Evolutionary conservation across 1,140 invertebrate species (phyloP), one percentile per base, ranked within the genome.

Genomic region (Drosophila asahinai): DNA sequence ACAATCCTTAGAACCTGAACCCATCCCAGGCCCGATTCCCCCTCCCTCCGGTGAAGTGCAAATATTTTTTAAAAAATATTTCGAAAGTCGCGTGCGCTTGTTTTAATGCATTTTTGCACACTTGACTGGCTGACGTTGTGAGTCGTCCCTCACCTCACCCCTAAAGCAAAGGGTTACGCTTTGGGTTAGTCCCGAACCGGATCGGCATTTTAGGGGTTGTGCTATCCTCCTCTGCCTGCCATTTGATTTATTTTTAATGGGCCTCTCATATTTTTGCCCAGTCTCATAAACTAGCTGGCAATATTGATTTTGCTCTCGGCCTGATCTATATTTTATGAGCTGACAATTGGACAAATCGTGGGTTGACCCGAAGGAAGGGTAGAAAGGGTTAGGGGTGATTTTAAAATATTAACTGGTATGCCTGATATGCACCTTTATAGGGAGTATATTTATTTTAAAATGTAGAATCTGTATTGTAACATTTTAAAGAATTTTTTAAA

Each of bases 161-260:
- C 19, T 14, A 40, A n/a, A n/a, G 14, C 14, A 68, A 87, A 86
- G 86, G 84, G 84, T 84, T 90, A 47, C 64, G 27, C 57, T 38
- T n/a, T 65, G 60, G 45, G 36, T 72, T 66, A 76, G 61, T 49
- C 45, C 68, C 38, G 12, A 33, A 36, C 15, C 17, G 66, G 38
- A 49, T 63, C 25, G 43, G 9, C 1, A 33, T 55, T 70, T 70
- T 70, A 70, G 65, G 76, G 61, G 59, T 78, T 71, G 64, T 45
- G 52, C 54, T 66, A 66, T 47, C n/a, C 49, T 43, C 14, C 49
- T 58, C 52, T 67, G 70, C 51, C 83, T 74, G 72, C 57, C 74
- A 64, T 84, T 84, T 89, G 84, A 89, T 89, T 89, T 89, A 89
- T 89, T 68, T 89, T 89, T 89, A 89, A 89, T 89, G 84, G 84